phyloP scores from a whole-genome alignment of 2,113 vertebrate species.

The Ariopsis seemanni region DNA sequence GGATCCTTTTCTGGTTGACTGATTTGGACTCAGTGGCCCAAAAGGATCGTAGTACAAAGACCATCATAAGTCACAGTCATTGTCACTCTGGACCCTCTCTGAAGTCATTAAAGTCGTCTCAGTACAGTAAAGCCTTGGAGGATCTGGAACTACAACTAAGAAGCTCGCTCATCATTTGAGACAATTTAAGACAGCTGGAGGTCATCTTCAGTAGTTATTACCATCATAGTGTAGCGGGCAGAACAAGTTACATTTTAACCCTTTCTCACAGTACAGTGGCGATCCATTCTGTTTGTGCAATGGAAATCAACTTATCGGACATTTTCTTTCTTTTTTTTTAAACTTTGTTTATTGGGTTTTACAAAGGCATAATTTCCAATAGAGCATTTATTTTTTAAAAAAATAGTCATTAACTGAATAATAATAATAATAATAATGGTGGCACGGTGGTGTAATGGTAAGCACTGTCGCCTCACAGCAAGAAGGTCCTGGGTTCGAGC shows the following conservation, averaged over 20 bases:
- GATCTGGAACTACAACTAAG: neutral
- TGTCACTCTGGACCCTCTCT: slow-evolving; percentile 30
- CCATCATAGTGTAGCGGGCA: neutral
- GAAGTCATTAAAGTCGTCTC: slow-evolving; percentile 8
- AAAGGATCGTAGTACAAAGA: neutral
- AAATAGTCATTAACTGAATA: too few species aligned
- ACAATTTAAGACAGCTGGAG: neutral
- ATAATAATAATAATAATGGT: too few species aligned
- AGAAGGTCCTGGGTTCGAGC: too few species aligned
- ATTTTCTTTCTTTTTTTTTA: too few species aligned
- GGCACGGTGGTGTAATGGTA: too few species aligned
- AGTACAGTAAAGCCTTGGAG: neutral
- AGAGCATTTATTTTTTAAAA: too few species aligned
- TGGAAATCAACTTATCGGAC: neutral
- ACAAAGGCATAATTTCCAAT: too few species aligned
- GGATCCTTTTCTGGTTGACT: slow-evolving; percentile 23
- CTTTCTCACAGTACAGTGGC: neutral
- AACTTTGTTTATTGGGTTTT: too few species aligned
- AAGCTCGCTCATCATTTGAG: neutral
- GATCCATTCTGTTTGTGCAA: neutral
- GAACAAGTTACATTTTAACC: neutral
- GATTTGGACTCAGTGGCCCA: slow-evolving; percentile 7
- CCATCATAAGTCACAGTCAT: neutral
- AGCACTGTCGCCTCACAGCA: too few species aligned
- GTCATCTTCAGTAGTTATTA: neutral